Percentiles rank a stretch among this genome's conserved stretches.
Conservation (phyloP, 2,888 invertebrate species). For the Pyrocoelia pectoralis region DNA sequence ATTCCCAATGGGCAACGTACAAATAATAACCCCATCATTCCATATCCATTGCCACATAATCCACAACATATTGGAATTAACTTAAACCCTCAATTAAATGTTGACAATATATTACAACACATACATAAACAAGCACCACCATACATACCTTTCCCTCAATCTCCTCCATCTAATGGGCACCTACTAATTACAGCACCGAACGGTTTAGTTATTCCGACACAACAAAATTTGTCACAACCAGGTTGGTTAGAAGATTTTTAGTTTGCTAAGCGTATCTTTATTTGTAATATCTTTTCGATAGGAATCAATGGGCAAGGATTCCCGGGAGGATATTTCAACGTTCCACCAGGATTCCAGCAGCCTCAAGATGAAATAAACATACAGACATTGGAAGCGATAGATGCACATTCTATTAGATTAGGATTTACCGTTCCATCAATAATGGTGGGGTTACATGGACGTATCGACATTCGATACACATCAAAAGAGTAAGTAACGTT, state of each 20-base stretch:
- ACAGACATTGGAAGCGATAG: constrained; percentile 73
- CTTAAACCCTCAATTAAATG: constrained; percentile 49
- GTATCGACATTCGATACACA: constrained; percentile 87
- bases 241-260: constrained; percentile 40
- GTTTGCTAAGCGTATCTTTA: neutral
- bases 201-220: constrained; percentile 46
- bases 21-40: constrained; percentile 37
- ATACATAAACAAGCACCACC: constrained; percentile 48
- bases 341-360: constrained; percentile 59
- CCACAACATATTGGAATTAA: constrained; percentile 30
- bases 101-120: constrained; percentile 56
- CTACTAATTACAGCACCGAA: constrained; percentile 48
- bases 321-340: constrained; percentile 50
- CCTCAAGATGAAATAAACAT: constrained; percentile 63
- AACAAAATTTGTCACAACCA: constrained; percentile 48
- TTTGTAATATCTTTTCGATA: constrained; percentile 1
- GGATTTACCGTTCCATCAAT: constrained; percentile 84
- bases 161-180: constrained; percentile 45
- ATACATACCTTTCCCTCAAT: constrained; percentile 33
- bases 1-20: constrained; percentile 42
- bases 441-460: constrained; percentile 85
- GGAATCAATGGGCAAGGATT: constrained; percentile 15
- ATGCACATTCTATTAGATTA: constrained; percentile 80
- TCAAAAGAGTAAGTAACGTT: constrained; percentile 70
- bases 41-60: constrained; percentile 46